phyloP scores from a whole-genome alignment of 2,888 invertebrate genomes.

The Drosophila tripunctata region DNA sequence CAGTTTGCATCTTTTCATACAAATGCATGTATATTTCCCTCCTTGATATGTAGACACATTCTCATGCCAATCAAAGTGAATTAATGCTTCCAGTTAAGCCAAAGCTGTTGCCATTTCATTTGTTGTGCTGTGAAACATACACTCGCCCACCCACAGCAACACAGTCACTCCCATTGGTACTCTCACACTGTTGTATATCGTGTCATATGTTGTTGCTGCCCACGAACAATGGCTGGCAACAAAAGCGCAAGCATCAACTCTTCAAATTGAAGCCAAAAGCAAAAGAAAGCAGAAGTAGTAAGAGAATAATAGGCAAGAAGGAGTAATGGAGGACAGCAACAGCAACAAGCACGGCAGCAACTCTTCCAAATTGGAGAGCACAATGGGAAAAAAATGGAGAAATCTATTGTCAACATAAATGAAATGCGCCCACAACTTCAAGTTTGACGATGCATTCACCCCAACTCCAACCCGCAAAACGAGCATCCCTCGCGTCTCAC shows the following conservation, averaged over 20 bases:
- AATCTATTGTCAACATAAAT: constrained; percentile 76
- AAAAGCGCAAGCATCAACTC: constrained; percentile 73
- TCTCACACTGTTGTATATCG: constrained; percentile 17
- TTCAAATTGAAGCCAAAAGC: constrained; percentile 57
- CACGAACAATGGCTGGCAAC: constrained; percentile 58
- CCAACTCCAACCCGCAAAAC: constrained; percentile 3
- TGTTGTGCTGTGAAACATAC: constrained; percentile 21
- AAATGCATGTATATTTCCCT: neutral
- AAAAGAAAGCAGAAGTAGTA: constrained; percentile 21
- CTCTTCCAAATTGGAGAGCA: constrained; percentile 60
- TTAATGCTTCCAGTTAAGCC: constrained; percentile 57
- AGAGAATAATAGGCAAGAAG: constrained; percentile 13
- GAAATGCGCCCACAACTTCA: constrained; percentile 77
- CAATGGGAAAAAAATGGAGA: constrained; percentile 9
- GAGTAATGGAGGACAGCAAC: neutral
- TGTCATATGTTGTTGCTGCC: constrained; percentile 62
- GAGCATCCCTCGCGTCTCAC: neutral
- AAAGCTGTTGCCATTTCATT: constrained; percentile 69
- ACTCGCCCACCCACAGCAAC: constrained; percentile 1
- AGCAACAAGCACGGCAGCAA: constrained; percentile 24
- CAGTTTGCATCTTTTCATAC: too few species aligned
- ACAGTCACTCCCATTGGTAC: neutral
- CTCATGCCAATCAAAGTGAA: constrained; percentile 57
- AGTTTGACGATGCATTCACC: constrained; percentile 61
- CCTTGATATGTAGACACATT: neutral